Conservation (phyloP, 2,888 invertebrate species). For the Trichopria drosophilae region DNA sequence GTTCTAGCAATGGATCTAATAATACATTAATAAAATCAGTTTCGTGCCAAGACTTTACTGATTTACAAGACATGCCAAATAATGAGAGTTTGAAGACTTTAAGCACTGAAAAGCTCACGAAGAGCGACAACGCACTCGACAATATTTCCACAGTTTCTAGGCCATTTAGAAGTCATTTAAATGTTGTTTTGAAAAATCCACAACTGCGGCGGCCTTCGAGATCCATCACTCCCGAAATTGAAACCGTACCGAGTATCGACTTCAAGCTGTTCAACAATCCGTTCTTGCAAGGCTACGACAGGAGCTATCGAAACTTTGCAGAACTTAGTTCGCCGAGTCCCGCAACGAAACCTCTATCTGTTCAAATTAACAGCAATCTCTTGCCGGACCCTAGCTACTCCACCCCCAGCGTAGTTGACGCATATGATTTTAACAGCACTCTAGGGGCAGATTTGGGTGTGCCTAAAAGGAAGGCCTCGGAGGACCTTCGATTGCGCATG, state of each 20-base stretch:
- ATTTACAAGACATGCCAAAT: conserved; percentile 31
- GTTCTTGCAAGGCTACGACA: conserved; percentile 48
- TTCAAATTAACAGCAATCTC: conserved; percentile 42
- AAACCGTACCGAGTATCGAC: conserved; percentile 47
- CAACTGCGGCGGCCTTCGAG: conserved; percentile 11
- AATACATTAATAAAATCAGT: conserved; percentile 46
- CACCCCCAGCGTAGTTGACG: conserved; percentile 24
- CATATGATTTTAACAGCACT: conserved; percentile 20
- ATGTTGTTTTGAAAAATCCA: conserved; percentile 48
- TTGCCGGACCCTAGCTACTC: conserved; percentile 25
- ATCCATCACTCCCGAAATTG: conserved; percentile 46
- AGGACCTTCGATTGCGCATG: conserved; percentile 35
- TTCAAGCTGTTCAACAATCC: conserved; percentile 48
- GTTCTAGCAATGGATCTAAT: conserved; percentile 27
- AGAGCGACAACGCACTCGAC: conserved; percentile 49
- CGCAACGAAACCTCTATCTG: conserved; percentile 42
- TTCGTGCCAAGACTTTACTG: conserved; percentile 52
- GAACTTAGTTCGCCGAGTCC: conserved; percentile 31
- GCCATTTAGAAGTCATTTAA: conserved; percentile 54
- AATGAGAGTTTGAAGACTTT: conserved; percentile 36
- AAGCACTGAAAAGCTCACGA: conserved; percentile 40
- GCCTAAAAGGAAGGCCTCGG: conserved; percentile 28
- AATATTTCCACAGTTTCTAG: conserved; percentile 36
- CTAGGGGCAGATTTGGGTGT: conserved; percentile 13
- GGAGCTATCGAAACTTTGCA: conserved; percentile 37